phyloP scores from a whole-genome alignment of 2,113 vertebrate species.

The Pica pica region DNA sequence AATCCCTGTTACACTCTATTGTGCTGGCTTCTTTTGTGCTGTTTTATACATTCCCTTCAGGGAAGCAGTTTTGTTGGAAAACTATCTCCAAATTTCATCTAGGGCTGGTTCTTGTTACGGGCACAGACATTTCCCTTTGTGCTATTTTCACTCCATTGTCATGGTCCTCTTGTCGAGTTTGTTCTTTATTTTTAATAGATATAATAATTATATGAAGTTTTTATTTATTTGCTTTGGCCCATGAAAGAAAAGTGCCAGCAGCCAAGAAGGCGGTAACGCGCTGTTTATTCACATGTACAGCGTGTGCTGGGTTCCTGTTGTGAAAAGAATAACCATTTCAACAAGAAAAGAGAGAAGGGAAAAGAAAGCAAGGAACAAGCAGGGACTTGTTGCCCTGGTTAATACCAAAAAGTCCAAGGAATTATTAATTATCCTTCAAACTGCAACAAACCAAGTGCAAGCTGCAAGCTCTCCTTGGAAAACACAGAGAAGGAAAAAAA shows the following conservation, averaged over 20 bases:
- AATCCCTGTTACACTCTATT: constrained; percentile 12
- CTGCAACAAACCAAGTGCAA: not conserved
- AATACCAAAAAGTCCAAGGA: not conserved
- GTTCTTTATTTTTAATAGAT: constrained; percentile 20
- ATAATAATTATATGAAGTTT: constrained; percentile 29
- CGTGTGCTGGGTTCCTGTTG: not conserved
- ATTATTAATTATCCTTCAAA: not conserved
- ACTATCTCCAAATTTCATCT: constrained; percentile 50
- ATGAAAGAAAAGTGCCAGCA: not conserved
- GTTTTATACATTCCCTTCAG: constrained; percentile 20
- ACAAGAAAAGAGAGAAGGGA: not conserved
- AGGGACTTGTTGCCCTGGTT: not conserved
- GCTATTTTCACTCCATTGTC: constrained; percentile 46
- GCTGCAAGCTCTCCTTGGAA: not conserved
- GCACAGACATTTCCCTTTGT: constrained; percentile 3
- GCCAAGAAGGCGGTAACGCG: not conserved
- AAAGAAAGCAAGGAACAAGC: constrained; percentile 12
- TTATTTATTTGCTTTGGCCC: constrained; percentile 46
- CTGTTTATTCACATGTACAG: constrained; percentile 4
- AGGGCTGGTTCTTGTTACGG: not conserved
- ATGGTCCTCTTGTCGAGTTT: not conserved
- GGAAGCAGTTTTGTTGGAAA: constrained; percentile 41
- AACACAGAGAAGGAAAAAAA: not conserved
- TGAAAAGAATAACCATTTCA: constrained; percentile 17
- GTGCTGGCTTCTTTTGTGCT: constrained; percentile 25